Evolutionary conservation across 2,888 invertebrate species (phyloP).

Genomic region (Pandemis corylana): DNA sequence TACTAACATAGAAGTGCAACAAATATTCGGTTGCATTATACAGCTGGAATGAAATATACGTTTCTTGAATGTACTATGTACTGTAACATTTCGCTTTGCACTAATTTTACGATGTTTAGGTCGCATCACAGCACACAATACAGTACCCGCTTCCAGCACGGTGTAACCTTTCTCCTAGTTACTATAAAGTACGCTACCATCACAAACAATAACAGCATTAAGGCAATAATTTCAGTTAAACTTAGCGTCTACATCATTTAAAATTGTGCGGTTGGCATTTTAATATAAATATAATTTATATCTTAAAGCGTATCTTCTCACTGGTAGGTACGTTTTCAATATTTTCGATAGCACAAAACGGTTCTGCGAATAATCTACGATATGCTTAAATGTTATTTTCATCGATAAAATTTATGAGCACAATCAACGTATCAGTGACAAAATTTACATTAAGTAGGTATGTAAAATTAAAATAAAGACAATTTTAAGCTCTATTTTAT

Average conservation of each 20-base stretch:
- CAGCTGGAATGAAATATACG: neutral
- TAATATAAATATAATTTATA: conserved; percentile 57
- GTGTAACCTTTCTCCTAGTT: conserved; percentile 11
- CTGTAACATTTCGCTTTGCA: neutral
- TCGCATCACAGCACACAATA: neutral
- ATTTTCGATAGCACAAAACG: conserved; percentile 50
- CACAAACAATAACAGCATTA: conserved; percentile 39
- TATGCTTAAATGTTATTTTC: conserved; percentile 67
- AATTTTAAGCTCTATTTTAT: conserved; percentile 40
- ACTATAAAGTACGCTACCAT: conserved; percentile 20
- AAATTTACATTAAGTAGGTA: conserved; percentile 30
- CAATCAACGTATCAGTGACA: conserved; percentile 39
- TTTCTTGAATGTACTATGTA: neutral
- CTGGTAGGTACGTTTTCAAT: conserved; percentile 61
- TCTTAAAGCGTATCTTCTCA: conserved; percentile 69
- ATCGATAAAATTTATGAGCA: conserved; percentile 40
- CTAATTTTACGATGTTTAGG: neutral
- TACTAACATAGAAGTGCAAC: neutral
- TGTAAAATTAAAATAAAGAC: conserved; percentile 35
- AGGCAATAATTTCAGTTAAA: conserved; percentile 38
- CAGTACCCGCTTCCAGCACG: neutral
- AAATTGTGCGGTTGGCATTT: conserved; percentile 73
- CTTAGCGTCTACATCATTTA: conserved; percentile 42
- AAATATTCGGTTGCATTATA: neutral
- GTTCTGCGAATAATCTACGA: conserved; percentile 59